A percentile compares a stretch with the other conserved stretches of the same genome.
These are phyloP conservation scores for Catocala fraxini DNA, from an alignment of 2,888 invertebrate species.

Conservation along the genomic window DNA sequence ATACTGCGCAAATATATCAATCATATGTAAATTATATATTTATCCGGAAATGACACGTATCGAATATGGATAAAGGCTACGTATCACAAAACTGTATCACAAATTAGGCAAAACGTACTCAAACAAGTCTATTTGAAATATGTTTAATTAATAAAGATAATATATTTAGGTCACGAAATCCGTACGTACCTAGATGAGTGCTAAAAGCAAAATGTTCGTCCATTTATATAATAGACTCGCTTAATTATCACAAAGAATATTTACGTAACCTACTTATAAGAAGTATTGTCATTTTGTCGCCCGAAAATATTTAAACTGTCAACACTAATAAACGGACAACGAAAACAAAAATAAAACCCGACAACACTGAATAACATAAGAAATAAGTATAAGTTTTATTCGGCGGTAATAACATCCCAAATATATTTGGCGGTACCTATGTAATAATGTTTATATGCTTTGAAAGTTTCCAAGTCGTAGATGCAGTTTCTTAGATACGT, in stretches of 20 bases:
- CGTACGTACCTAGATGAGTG: no score
- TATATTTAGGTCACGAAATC: no score
- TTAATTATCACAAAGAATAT: constrained; percentile 8
- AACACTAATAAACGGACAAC: constrained; percentile 24
- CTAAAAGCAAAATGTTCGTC: no score
- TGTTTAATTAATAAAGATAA: no score
- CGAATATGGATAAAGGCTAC: no score
- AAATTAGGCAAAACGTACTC: no score
- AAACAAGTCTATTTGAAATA: no score
- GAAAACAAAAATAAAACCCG: constrained; percentile 44
- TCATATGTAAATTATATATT: no score
- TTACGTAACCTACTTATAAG: constrained; percentile 4
- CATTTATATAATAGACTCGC: no score
- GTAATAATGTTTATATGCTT: constrained; percentile 54
- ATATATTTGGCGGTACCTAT: constrained; percentile 40
- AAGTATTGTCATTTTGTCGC: constrained; percentile 16
- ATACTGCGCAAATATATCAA: no score
- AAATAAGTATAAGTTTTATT: constrained; percentile 56
- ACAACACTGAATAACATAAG: constrained; percentile 39
- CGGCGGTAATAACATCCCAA: constrained; percentile 46
- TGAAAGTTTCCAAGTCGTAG: constrained; percentile 54
- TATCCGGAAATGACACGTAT: no score
- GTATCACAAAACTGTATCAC: no score
- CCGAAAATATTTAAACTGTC: constrained; percentile 9
- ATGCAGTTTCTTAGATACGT: constrained; percentile 53